These are phyloP conservation scores for Neoseiulus cucumeris DNA, from an alignment of 1,140 invertebrate genomes.

Conservation along the genomic window DNA sequence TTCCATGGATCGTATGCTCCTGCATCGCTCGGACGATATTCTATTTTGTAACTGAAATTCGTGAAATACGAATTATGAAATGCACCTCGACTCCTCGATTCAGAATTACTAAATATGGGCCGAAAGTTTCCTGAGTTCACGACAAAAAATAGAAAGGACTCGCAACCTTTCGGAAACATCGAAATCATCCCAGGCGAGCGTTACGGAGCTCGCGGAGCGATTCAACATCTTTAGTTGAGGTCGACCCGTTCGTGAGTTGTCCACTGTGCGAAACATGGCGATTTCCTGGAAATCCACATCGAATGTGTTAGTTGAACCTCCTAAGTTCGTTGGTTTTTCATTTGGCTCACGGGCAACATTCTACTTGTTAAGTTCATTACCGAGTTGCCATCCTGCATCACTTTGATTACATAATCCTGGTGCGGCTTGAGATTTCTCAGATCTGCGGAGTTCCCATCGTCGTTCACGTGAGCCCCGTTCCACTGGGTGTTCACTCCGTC, in stretches of 20 bases:
- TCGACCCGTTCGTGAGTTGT: conserved; percentile 13
- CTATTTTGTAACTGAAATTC: conserved; percentile 19
- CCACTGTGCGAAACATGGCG: not conserved
- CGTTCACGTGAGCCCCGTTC: not conserved
- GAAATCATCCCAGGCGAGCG: conserved; percentile 28
- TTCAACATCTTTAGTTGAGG: conserved; percentile 24
- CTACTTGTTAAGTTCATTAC: not conserved
- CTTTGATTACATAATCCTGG: not conserved
- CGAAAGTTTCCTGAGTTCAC: conserved; percentile 17
- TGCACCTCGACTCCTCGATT: not conserved
- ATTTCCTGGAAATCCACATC: conserved; percentile 1
- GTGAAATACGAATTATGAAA: not conserved
- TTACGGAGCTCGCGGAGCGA: conserved; percentile 21
- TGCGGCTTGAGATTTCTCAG: not conserved
- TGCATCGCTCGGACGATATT: conserved; percentile 10
- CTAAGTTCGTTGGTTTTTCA: not conserved
- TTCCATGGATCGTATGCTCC: not conserved
- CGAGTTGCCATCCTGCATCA: not conserved
- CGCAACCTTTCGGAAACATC: conserved; percentile 21
- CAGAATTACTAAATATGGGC: conserved; percentile 8
- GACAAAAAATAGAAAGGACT: not conserved
- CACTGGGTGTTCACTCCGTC: not conserved
- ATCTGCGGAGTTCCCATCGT: not conserved
- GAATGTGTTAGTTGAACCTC: not conserved
- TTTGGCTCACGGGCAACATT: not conserved